Base-by-base conservation (phyloP, 2,797 vertebrate genomes). In the Thamnophis elegans region DNA sequence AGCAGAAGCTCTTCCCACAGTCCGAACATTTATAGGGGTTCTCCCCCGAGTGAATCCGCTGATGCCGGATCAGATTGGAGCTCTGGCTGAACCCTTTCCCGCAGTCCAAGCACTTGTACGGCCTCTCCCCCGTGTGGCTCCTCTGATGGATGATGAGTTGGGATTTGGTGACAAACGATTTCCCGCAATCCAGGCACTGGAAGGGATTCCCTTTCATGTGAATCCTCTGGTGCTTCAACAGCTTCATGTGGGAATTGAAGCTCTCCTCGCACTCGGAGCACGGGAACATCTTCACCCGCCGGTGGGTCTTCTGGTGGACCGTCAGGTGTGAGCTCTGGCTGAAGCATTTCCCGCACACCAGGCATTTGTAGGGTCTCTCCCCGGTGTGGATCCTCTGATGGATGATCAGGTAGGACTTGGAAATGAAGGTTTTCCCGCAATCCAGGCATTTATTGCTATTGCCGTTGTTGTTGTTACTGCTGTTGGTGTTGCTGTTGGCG, bases 31-130 rank as follows among this genome's bases (percentile, higher is more conserved):
- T 95, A 59, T 96, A 96, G 60, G 97, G 96, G 59, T 96, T 94
- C 91, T 96, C 95, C 87, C 96, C 95, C 0, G 96, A 96, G 91
- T 96, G 97, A 90, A 95, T 97, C 88, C 96, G 95, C 94, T 96
- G 96, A 54, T 97, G 97, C 78, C 96, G 96, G 88, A 97, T 94
- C 51, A 97, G 96, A 65, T 97, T 96, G 59, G 97, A 96, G 55
- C 96, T 96, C 68, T 96, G 97, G 91, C 97, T 97, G 94, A 97
- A 97, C 89, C 96, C 95, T 92, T 97, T 97, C 60, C 97, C 97
- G 0, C 97, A 97, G 58, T 96, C 96, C 0, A 94, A 73, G 22
- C 97, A 97, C 20, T 89, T 94, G 88, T 96, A 97, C 26, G 97
- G 97, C 91, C 96, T 95, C 92, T 97, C 97, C 1, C 97, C 97